phyloP scores from a whole-genome alignment of 2,888 invertebrate genomes.

The Chromoteleia sp. region DNA sequence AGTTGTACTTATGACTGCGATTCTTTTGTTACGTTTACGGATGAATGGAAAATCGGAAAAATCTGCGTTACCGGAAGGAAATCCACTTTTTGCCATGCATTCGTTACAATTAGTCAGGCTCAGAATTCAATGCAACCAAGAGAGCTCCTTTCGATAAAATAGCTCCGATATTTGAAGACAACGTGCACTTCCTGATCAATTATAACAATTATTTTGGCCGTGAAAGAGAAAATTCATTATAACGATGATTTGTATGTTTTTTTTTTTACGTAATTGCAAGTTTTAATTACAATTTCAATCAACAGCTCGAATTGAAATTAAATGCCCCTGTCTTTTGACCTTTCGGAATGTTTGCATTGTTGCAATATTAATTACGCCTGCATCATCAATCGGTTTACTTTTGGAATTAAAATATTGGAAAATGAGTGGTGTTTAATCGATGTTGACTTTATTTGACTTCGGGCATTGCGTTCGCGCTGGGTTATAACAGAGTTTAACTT shows the following conservation, averaged over 20 bases:
- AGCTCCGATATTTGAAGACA: constrained; percentile 21
- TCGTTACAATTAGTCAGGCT: constrained; percentile 20
- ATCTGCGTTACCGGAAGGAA: constrained; percentile 38
- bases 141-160: constrained; percentile 7
- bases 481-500: constrained; percentile 16
- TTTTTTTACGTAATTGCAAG: neutral
- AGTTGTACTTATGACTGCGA: constrained; percentile 55
- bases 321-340: constrained; percentile 10
- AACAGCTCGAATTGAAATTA: neutral
- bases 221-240: neutral
- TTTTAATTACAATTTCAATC: constrained; percentile 6
- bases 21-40: constrained; percentile 59
- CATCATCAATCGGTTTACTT: constrained; percentile 1
- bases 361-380: neutral
- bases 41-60: constrained; percentile 56
- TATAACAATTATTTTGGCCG: neutral
- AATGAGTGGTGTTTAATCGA: neutral
- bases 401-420: constrained; percentile 9
- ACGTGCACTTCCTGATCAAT: constrained; percentile 18
- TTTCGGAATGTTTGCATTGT: constrained; percentile 3
- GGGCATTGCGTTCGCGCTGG: neutral
- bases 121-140: constrained; percentile 1
- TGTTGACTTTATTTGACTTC: neutral
- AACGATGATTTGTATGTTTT: neutral
- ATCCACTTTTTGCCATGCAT: constrained; percentile 18